phyloP scores from a whole-genome alignment of 2,113 vertebrate genomes.

The Bagarius yarrelli region DNA sequence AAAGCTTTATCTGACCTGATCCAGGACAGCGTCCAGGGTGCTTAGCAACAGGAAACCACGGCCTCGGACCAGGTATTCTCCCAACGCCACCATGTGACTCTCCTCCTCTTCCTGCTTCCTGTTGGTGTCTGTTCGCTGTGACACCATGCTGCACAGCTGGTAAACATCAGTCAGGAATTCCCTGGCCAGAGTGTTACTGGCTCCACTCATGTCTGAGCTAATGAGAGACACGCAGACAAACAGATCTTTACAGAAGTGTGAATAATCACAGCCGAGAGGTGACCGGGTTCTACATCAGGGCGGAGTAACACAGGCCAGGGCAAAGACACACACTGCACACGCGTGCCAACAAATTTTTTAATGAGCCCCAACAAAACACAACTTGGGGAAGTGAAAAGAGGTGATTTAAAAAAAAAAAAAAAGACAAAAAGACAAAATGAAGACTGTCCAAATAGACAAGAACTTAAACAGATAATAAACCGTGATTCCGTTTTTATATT shows the following conservation, averaged over 20 bases:
- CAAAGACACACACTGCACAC: background rate
- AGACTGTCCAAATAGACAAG: background rate
- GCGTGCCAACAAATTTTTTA: background rate
- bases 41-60: slow-evolving; percentile 89
- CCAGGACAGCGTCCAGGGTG: slow-evolving; percentile 86
- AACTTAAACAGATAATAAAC: background rate
- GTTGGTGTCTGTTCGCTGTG: slow-evolving; percentile 80
- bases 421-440: slow-evolving; percentile 2
- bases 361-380: too few species aligned
- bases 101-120: slow-evolving; percentile 90
- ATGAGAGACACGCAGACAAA: slow-evolving; percentile 30
- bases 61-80: slow-evolving; percentile 90
- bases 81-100: slow-evolving; percentile 90
- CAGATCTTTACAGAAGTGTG: background rate
- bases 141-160: slow-evolving; percentile 91
- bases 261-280: background rate
- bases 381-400: too few species aligned
- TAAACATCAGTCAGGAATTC: slow-evolving; percentile 97
- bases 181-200: slow-evolving; percentile 92
- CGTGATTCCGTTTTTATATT: too few species aligned
- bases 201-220: slow-evolving; percentile 94
- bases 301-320: background rate
- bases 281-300: background rate
- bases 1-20: slow-evolving; percentile 78
- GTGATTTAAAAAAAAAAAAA: background rate